These are phyloP conservation scores for Drosophila falleni DNA, from an alignment of 2,888 invertebrate species.

Conservation along the genomic window DNA sequence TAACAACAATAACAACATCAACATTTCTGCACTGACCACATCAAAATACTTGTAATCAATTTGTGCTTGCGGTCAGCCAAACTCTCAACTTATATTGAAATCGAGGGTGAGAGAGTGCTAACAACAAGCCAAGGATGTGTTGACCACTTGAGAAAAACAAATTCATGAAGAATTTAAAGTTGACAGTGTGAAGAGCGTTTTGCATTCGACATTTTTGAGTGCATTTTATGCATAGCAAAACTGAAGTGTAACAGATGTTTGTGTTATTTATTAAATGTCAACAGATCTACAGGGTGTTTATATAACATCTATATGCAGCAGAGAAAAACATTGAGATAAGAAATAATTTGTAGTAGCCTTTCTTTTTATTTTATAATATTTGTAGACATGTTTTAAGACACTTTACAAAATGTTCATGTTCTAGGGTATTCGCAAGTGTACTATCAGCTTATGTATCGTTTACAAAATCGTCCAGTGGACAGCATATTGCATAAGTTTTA, in stretches of 20 bases:
- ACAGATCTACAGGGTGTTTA: background rate
- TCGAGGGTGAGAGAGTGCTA: background rate
- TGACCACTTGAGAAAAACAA: constrained; percentile 41
- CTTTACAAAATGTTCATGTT: background rate
- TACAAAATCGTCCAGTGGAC: constrained; percentile 19
- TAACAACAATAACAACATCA: constrained; percentile 8
- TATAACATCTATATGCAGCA: background rate
- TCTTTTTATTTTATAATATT: background rate
- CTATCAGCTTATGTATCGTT: background rate
- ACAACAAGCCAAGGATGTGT: background rate
- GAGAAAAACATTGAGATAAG: background rate
- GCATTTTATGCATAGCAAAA: constrained; percentile 13
- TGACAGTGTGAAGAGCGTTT: constrained; percentile 40
- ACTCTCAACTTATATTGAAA: constrained; percentile 27
- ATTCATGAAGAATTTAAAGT: constrained; percentile 52
- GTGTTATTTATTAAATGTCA: constrained; percentile 6
- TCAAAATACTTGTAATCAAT: constrained; percentile 74
- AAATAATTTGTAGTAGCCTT: background rate
- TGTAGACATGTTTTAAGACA: background rate
- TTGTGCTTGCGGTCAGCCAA: constrained; percentile 71
- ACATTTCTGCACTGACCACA: constrained; percentile 51
- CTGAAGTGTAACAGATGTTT: constrained; percentile 21
- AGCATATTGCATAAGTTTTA: constrained; percentile 82
- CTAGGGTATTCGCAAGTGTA: constrained; percentile 19
- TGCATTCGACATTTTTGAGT: constrained; percentile 31